A percentile compares a stretch with the other conserved stretches of the same genome.
Evolutionary conservation across 1,140 invertebrate species (phyloP).

Genomic region (Stratiolaelaps scimitus): DNA sequence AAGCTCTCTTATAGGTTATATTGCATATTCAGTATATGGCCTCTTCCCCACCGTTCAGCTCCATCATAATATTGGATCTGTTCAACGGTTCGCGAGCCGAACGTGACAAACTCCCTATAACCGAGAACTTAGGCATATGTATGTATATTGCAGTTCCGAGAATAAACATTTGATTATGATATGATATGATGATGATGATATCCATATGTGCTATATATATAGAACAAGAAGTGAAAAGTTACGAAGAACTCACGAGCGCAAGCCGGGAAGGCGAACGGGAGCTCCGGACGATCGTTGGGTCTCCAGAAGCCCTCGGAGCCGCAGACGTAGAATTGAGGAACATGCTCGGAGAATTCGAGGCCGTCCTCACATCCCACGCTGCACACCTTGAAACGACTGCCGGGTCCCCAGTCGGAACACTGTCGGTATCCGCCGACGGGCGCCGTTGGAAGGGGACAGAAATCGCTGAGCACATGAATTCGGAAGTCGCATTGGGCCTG

Average conservation of each 20-base stretch:
- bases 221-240: constrained; percentile 11
- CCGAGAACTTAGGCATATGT: too few relatives aligned
- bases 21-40: too few relatives aligned
- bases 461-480: constrained; percentile 76
- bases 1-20: too few relatives aligned
- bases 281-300: constrained; percentile 61
- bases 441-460: constrained; percentile 70
- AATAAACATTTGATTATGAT: constrained; percentile 27
- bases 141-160: too few relatives aligned
- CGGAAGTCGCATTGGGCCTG: constrained; percentile 82
- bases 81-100: neutral
- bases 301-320: constrained; percentile 92
- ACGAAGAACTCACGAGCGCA: constrained; percentile 58
- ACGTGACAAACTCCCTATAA: too few relatives aligned
- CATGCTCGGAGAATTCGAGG: constrained; percentile 70
- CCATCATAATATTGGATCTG: too few relatives aligned
- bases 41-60: too few relatives aligned
- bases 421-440: constrained; percentile 75
- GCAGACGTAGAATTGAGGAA: constrained; percentile 89
- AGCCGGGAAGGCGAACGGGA: constrained; percentile 72
- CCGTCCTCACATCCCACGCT: constrained; percentile 68
- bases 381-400: constrained; percentile 56
- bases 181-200: constrained; percentile 23
- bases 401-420: constrained; percentile 89
- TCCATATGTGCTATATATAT: neutral